A percentile compares a stretch with the other conserved stretches of the same genome.
phyloP scores from a whole-genome alignment of 1,140 invertebrate genomes.

The Drosophila bifasciata region DNA sequence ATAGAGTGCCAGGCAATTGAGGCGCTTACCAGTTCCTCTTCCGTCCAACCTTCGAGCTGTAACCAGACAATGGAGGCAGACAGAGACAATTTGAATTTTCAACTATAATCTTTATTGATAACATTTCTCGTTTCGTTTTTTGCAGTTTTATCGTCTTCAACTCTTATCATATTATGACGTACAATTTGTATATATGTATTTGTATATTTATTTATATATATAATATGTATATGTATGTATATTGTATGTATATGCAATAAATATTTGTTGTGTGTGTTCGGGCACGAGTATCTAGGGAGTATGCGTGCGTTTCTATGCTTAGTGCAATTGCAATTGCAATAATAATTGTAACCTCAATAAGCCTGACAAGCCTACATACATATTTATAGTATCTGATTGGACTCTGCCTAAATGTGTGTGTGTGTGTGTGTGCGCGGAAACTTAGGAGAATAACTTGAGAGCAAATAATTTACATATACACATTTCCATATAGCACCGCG shows the following conservation, averaged over 20 bases:
- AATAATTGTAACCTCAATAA: slow-evolving; percentile 31
- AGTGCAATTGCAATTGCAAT: slow-evolving; percentile 54
- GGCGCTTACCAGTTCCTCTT: slow-evolving; percentile 58
- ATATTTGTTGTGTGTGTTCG: slow-evolving; percentile 50
- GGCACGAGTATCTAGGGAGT: slow-evolving; percentile 32
- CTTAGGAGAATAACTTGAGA: slow-evolving; percentile 43
- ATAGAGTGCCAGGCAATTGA: slow-evolving; percentile 64
- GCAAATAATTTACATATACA: slow-evolving; percentile 65
- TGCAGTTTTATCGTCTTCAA: slow-evolving; percentile 66
- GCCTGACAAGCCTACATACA: slow-evolving; percentile 37
- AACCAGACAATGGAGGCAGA: slow-evolving; percentile 27
- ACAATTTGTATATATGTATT: slow-evolving; percentile 58
- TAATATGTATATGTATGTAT: slow-evolving; percentile 16
- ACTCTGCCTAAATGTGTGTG: slow-evolving; percentile 31
- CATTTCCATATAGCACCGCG: slow-evolving; percentile 75
- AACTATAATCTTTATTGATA: slow-evolving; percentile 84
- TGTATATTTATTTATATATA: slow-evolving; percentile 38
- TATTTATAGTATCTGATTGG: slow-evolving; percentile 35
- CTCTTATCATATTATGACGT: slow-evolving; percentile 70
- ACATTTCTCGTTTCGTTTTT: slow-evolving; percentile 61
- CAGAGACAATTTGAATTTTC: slow-evolving; percentile 62
- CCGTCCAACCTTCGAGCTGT: slow-evolving; percentile 53
- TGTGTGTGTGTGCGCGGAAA: slow-evolving; percentile 40
- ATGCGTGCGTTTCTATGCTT: slow-evolving; percentile 49
- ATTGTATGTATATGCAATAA: slow-evolving; percentile 66